Evolutionary conservation across 30 jellyfish, hydroid and myxozoan genomes (phyloP), one percentile per base, ranked within the genome.

Genomic region (Phacellophora camtschatica): DNA sequence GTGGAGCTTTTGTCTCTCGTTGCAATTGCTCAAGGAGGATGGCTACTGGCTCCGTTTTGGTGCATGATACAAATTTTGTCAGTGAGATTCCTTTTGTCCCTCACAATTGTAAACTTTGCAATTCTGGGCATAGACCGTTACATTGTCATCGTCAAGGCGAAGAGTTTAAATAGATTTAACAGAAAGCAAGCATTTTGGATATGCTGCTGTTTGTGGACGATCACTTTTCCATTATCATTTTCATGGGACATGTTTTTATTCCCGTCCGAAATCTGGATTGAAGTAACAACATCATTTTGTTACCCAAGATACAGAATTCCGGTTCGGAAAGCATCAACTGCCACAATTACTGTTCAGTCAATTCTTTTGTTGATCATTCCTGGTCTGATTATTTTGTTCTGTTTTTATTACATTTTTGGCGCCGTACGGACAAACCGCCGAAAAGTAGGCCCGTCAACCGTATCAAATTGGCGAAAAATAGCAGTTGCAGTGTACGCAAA

Each of bases 401-500:
- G 95, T 70, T 84, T 71, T 24, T 71, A 49, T 28, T 74, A 64
- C 23, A 72, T 84, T 1, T 45, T 84, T 32, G 59, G 85, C 3
- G 72, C 49, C 9, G 74, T 84, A 39, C 25, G 89, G 54, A 73
- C 85, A 12, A 84, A 72, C 84, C 83, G 95, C 20, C 88, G 95
- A 20, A 71, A 72, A 72, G 85, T 84, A 0, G 89, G 95, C 34
- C 95, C 95, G 25, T 58, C 95, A 37, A 74, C 84, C 16, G 74
- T 84, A 6, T 71, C 88, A 5, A 72, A 84, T 39, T 72, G 87
- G 85, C 95, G 95, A 4, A 84, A 73, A 56, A 84, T 84, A 20
- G 95, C 95, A 11, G 85, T 84, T 18, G 84, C 84, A 7, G 95
- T 84, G 3, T 77, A 84, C 65, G 88, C 95, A 9, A 71, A 64